Base-by-base conservation (phyloP, 1,140 invertebrate genomes). In the Cephus cinctus region DNA sequence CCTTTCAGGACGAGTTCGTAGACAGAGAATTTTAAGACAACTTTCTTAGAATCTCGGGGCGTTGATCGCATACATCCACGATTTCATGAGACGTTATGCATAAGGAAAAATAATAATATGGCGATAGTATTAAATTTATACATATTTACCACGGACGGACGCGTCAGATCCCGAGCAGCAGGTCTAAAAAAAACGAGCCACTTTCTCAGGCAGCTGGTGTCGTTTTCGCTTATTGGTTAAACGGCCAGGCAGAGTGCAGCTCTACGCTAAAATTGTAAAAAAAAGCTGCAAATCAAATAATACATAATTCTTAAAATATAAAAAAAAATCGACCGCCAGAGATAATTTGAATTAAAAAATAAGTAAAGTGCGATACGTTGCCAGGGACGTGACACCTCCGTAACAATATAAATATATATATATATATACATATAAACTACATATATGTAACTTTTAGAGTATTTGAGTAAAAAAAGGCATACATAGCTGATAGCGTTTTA, bases 401-500 rank as follows among this genome's bases (percentile, higher is more conserved):
- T 54, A 50, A 21, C 44, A 50, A 42, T 23, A 46, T 8, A 42
- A 46, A 50, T 42, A n/a, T 50, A 56, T 62, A 66, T 57, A 61
- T 57, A 61, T 63, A 66, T 57, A 61, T 43, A 67, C 56, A 60
- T 64, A 69, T 61, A 55, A 50, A 63, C 57, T 60, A 56, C 48
- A 63, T 58, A 55, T 66, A 71, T 73, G 69, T 73, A 67, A 70
- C 62, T 73, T 73, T 71, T 69, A 73, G 67, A 72, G 57, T 61
- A 71, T 71, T 74, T 72, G 57, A 70, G 65, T 71, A 72, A 71
- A 71, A 73, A 70, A 63, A 67, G 47, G 54, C 56, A 68, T 70
- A 65, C 59, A 71, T 73, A 75, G 69, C 69, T 75, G 63, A 71
- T 74, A 75, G 70, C 59, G 68, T 73, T 76, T 76, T 75, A 75